Evolutionary conservation across 2,888 invertebrate genomes (phyloP), one percentile per base, ranked within the genome.

Genomic region (Drosophila nr. perissopoda): DNA sequence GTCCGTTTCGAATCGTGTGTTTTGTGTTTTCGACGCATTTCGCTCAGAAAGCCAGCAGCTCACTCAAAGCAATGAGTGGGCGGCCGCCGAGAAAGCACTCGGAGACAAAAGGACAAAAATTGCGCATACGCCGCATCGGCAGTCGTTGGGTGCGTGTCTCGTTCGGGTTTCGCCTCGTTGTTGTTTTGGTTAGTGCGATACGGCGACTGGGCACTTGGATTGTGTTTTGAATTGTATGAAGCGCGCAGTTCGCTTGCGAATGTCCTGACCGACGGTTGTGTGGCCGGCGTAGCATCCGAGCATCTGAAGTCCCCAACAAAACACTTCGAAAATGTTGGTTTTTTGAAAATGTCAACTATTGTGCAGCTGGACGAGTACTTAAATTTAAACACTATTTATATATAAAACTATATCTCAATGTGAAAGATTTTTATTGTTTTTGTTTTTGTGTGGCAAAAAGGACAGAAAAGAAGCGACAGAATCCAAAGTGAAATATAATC

Each of bases 191-290:
- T 27, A 38, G 38, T 18, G 18, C 62, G 46, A 40, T 61, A 46
- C 36, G 51, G 42, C 48, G 33, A 42, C 57, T 29, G 57, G 46
- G 60, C 67, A 66, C 71, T 83, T 80, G 80, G 67, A 62, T 70
- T 76, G 52, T 42, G 74, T 74, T 83, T 76, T 68, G 79, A 72
- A 75, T 56, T 52, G 49, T n/a, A 18, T 51, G 69, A 82, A 75
- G 80, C 81, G 69, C 74, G 71, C 79, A 86, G 85, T 86, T 86
- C 85, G 81, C 77, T 72, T 72, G 85, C 83, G 83, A 88, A 88
- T 81, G 81, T 86, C 85, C 88, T 88, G 70, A 72, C 73, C 76
- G 81, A 79, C 81, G 85, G 85, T 87, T 87, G 83, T 82, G 73
- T 63, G 61, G 61, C 66, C 74, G 76, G 74, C 76, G 16, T 54